These are phyloP conservation scores for Ifrita kowaldi DNA, from an alignment of 2,113 vertebrate genomes.

Conservation along the genomic window DNA sequence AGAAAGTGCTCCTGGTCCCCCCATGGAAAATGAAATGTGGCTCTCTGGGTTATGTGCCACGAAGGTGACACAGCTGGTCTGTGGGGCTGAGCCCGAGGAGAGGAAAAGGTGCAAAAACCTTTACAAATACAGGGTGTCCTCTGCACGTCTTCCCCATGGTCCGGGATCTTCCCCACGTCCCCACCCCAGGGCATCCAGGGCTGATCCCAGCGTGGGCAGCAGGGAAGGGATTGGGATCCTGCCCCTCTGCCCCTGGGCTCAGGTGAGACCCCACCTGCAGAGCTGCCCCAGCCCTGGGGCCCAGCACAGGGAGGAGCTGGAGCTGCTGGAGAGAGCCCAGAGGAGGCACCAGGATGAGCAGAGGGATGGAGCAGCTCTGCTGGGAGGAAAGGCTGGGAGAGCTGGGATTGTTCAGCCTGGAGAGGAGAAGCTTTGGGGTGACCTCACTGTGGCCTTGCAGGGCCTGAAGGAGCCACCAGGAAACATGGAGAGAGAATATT, in stretches of 20 bases:
- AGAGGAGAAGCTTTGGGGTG: fast-evolving
- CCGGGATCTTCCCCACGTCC: neutral
- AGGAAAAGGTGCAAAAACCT: neutral
- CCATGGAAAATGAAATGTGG: neutral
- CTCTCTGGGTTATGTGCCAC: neutral
- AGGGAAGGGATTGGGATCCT: neutral
- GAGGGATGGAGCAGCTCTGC: neutral
- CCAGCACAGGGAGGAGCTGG: neutral
- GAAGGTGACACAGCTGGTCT: neutral
- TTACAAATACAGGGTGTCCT: neutral
- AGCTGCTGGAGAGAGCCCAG: neutral
- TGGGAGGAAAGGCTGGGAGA: neutral
- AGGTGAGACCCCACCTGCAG: neutral
- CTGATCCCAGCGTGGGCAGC: neutral
- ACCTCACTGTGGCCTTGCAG: fast-evolving
- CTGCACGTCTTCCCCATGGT: neutral
- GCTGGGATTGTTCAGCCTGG: neutral
- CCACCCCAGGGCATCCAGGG: too few relatives aligned
- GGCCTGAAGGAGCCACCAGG: fast-evolving
- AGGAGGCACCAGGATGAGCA: neutral
- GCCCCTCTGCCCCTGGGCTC: neutral
- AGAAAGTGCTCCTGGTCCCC: neutral
- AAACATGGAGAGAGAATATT: neutral
- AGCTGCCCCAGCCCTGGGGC: neutral
- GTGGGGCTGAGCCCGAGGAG: neutral